A percentile compares a stretch with the other conserved stretches of the same genome.
Conservation (phyloP, 2,113 vertebrate species). For the Lethenteron camtschaticum region DNA sequence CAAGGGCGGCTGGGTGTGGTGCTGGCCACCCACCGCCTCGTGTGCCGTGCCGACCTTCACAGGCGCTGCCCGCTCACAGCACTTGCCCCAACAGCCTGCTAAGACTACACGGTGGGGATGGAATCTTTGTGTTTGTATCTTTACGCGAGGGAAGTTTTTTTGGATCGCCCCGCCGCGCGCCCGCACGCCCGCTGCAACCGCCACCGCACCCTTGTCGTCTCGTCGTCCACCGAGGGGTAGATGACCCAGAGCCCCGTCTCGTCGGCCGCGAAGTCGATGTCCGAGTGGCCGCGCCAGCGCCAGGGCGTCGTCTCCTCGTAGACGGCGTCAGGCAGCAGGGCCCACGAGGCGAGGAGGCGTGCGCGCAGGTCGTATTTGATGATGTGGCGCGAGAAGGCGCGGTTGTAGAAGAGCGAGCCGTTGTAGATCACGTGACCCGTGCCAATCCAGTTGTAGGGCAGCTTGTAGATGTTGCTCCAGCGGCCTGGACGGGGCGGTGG, state of each 20-base stretch:
- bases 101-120: too few relatives aligned
- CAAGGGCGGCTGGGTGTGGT: too few relatives aligned
- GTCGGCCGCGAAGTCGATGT: slow-evolving; percentile 66
- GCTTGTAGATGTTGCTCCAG: slow-evolving; percentile 83
- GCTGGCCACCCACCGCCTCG: too few relatives aligned
- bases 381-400: slow-evolving; percentile 80
- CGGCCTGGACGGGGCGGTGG: slow-evolving; percentile 29
- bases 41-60: too few relatives aligned
- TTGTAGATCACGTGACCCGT: slow-evolving; percentile 71
- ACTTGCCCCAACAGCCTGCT: too few relatives aligned
- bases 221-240: slow-evolving; percentile 66
- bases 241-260: slow-evolving; percentile 88
- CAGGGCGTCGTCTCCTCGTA: slow-evolving; percentile 49
- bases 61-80: too few relatives aligned
- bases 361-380: slow-evolving; percentile 72
- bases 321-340: slow-evolving; percentile 61
- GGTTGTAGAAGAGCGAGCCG: slow-evolving; percentile 77
- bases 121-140: too few relatives aligned
- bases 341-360: slow-evolving; percentile 65
- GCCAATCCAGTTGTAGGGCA: slow-evolving; percentile 87
- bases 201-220: slow-evolving; percentile 13
- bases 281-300: slow-evolving; percentile 60
- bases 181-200: background rate
- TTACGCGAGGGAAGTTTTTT: too few relatives aligned
- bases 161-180: too few relatives aligned